phyloP scores from a whole-genome alignment of 2,797 vertebrate genomes.

The Botia almorhae region DNA sequence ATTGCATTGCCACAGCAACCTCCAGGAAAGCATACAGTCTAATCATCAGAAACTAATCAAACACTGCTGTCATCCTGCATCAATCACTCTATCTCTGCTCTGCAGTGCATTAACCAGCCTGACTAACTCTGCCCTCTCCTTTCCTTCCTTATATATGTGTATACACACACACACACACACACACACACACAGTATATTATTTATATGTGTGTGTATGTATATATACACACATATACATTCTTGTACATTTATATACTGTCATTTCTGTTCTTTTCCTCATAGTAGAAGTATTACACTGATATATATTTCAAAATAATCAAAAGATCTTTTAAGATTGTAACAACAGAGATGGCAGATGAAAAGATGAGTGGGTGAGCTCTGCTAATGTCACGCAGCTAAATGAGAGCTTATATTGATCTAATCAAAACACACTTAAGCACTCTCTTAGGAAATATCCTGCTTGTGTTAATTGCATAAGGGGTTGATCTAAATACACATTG shows the following conservation, averaged over 20 bases:
- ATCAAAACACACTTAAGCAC: conserved; percentile 30
- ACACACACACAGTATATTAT: too few relatives aligned
- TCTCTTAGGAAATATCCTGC: conserved; percentile 68
- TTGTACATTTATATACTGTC: too few relatives aligned
- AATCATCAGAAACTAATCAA: conserved; percentile 13
- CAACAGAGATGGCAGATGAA: conserved; percentile 55
- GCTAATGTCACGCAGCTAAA: conserved; percentile 22
- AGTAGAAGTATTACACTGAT: too few relatives aligned
- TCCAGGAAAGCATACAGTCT: conserved; percentile 16
- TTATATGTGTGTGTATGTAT: too few relatives aligned
- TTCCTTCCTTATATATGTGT: too few relatives aligned
- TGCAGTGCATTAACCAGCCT: background rate
- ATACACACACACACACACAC: too few relatives aligned
- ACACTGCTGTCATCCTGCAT: background rate
- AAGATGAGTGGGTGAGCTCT: conserved; percentile 57
- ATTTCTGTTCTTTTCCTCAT: too few relatives aligned
- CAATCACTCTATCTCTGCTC: conserved; percentile 16
- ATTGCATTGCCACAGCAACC: conserved; percentile 28
- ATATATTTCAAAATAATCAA: too few relatives aligned
- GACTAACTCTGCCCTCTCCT: conserved; percentile 6
- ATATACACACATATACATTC: too few relatives aligned
- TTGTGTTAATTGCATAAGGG: conserved; percentile 80
- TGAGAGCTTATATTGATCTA: conserved; percentile 41
- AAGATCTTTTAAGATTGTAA: background rate
- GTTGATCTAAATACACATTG: conserved; percentile 68